Conservation (phyloP, 2,888 invertebrate species). For the Phasia obesa region DNA sequence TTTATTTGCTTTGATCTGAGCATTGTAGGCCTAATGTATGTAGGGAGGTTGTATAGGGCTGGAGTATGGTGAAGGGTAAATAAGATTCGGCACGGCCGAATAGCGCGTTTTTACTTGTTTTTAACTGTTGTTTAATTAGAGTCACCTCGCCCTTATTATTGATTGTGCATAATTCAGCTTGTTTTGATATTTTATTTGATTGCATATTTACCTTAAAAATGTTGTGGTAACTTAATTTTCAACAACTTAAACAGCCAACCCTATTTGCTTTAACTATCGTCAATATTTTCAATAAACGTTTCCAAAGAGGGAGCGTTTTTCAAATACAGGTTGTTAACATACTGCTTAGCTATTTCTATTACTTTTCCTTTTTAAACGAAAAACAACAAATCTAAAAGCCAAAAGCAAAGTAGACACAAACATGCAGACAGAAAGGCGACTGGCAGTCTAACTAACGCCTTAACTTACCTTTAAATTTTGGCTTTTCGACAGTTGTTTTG, state of each 20-base stretch:
- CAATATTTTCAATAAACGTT: neutral
- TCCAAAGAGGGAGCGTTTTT: slow-evolving; percentile 12
- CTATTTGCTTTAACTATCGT: neutral
- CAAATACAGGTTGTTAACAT: neutral
- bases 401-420: neutral
- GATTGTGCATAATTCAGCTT: too few relatives aligned
- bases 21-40: too few relatives aligned
- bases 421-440: slow-evolving; percentile 29
- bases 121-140: slow-evolving; percentile 33
- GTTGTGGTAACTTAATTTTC: slow-evolving; percentile 1
- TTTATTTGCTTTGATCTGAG: too few relatives aligned
- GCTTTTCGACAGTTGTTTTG: slow-evolving; percentile 25
- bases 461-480: slow-evolving; percentile 23
- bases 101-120: too few relatives aligned
- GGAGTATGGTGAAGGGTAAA: too few relatives aligned
- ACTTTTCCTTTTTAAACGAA: neutral
- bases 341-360: neutral
- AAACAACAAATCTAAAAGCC: slow-evolving; percentile 28
- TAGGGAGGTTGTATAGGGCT: too few relatives aligned
- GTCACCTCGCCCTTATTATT: neutral
- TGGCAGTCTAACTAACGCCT: slow-evolving; percentile 24
- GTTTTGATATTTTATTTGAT: too few relatives aligned
- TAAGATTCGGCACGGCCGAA: too few relatives aligned
- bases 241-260: slow-evolving; percentile 4
- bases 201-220: too few relatives aligned